Evolutionary conservation across 2,113 vertebrate genomes (phyloP).

Genomic region (Centropus bengalensis): DNA sequence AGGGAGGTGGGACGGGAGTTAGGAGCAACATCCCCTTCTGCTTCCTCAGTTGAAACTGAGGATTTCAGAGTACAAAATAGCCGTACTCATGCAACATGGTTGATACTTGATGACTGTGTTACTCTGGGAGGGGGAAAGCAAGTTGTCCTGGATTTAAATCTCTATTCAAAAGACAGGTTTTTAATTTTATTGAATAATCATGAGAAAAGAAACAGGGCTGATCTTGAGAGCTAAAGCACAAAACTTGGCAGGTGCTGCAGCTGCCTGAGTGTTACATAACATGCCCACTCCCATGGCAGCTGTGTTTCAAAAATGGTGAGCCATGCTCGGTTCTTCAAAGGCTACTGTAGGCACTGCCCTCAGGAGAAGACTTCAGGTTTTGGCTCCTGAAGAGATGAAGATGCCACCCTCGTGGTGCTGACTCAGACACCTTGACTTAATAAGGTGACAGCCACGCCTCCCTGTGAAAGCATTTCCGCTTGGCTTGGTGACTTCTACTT

Average conservation of each 20-base stretch:
- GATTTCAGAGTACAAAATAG: neutral
- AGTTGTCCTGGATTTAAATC: neutral
- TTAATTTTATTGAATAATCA: slow-evolving; percentile 3
- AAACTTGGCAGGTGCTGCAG: neutral
- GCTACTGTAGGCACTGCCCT: slow-evolving; percentile 16
- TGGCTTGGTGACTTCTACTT: neutral
- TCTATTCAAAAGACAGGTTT: neutral
- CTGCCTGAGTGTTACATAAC: neutral
- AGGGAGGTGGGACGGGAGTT: neutral
- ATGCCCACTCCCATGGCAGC: neutral
- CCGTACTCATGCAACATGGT: neutral
- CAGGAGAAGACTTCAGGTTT: neutral
- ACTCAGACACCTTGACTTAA: slow-evolving; percentile 2
- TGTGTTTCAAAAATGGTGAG: slow-evolving; percentile 12
- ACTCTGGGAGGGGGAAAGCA: neutral
- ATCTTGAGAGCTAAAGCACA: neutral
- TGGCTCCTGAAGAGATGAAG: slow-evolving; percentile 12
- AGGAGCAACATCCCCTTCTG: neutral
- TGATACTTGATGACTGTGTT: neutral
- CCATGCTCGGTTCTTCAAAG: slow-evolving; percentile 43
- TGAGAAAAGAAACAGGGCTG: neutral
- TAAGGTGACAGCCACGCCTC: neutral
- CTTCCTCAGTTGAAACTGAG: neutral
- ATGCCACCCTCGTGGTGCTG: neutral
- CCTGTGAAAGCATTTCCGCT: neutral